phyloP scores from a whole-genome alignment of 2,888 invertebrate genomes.

The Dasypogon diadema region DNA sequence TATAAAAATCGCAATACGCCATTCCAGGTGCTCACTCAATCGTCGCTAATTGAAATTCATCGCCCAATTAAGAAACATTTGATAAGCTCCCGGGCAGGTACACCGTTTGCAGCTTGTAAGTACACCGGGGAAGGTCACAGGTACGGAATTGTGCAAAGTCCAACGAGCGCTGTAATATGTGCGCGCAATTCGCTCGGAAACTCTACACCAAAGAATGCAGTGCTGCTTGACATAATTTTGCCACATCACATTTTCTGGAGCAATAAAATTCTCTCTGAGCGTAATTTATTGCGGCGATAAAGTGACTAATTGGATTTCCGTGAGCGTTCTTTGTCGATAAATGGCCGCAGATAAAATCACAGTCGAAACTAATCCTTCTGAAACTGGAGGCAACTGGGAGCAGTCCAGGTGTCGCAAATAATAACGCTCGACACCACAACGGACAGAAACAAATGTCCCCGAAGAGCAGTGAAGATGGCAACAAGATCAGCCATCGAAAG shows the following conservation, averaged over 20 bases:
- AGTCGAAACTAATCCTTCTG: background rate
- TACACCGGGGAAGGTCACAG: background rate
- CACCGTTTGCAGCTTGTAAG: background rate
- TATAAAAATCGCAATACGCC: background rate
- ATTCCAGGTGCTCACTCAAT: conserved; percentile 52
- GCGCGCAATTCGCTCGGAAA: background rate
- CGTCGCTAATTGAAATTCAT: conserved; percentile 55
- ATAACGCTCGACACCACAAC: background rate
- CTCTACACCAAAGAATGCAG: conserved; percentile 12
- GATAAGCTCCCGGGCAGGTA: conserved; percentile 9
- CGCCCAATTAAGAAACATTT: conserved; percentile 44
- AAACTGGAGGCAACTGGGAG: background rate
- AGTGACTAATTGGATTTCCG: background rate
- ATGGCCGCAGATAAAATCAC: background rate
- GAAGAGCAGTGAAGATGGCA: background rate
- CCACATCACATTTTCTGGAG: background rate
- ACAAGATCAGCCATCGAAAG: background rate
- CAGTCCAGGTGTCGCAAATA: background rate
- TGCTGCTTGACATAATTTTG: background rate
- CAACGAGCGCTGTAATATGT: background rate
- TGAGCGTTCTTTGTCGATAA: background rate
- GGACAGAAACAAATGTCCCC: conserved; percentile 1
- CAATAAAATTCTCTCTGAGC: background rate
- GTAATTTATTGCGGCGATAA: background rate
- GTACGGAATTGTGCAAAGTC: background rate